Evolutionary conservation across 2,797 vertebrate species (phyloP).

Genomic region (Dermochelys coriacea): DNA sequence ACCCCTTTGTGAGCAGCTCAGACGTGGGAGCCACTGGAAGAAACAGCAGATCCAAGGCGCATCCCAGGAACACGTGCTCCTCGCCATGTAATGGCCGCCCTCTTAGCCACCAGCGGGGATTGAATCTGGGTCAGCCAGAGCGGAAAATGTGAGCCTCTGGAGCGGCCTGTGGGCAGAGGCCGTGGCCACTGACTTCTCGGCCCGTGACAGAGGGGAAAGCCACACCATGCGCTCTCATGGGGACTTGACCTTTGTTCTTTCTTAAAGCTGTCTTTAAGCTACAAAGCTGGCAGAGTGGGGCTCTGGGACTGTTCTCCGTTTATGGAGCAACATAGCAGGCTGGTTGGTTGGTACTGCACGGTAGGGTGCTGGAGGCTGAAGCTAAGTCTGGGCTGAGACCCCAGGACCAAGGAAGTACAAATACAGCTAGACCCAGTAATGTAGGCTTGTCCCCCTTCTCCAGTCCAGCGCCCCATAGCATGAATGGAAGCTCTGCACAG

Average conservation of each 20-base stretch:
- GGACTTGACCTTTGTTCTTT: neutral
- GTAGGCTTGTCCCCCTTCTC: neutral
- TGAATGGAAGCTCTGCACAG: neutral
- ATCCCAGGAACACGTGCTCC: neutral
- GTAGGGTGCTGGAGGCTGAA: neutral
- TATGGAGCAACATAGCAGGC: neutral
- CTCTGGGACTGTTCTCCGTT: neutral
- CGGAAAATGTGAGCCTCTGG: neutral
- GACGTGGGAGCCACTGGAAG: neutral
- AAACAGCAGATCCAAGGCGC: neutral
- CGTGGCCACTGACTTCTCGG: neutral
- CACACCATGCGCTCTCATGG: neutral
- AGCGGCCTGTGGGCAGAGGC: no score
- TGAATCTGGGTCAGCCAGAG: neutral
- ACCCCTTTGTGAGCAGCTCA: neutral
- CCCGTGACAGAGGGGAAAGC: neutral
- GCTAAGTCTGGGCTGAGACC: neutral
- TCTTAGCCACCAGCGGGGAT: neutral
- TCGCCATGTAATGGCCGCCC: neutral
- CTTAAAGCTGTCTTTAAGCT: neutral
- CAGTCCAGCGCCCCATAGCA: neutral
- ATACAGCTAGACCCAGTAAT: neutral
- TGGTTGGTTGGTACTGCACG: neutral
- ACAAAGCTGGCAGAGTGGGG: no score
- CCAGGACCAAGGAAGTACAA: neutral